phyloP scores from a whole-genome alignment of 1,140 invertebrate species.

The Zaprionus africanus region DNA sequence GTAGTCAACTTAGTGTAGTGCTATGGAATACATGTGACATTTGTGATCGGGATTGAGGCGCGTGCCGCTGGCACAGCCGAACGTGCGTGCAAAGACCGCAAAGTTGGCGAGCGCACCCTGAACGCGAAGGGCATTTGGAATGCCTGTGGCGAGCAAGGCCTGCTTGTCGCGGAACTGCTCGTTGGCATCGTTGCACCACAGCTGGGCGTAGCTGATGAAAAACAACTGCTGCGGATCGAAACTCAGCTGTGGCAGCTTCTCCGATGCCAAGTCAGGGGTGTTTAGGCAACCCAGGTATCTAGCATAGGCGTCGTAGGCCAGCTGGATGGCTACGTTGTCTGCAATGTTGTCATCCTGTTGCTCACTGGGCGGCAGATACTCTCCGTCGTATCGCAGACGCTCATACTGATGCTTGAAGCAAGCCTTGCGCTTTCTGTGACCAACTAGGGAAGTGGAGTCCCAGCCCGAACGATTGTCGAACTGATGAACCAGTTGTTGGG shows the following conservation, averaged over 20 bases:
- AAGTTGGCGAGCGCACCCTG: conserved; percentile 68
- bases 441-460: conserved; percentile 54
- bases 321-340: conserved; percentile 87
- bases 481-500: conserved; percentile 88
- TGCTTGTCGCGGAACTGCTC: conserved; percentile 66
- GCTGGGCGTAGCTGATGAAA: conserved; percentile 89
- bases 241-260: conserved; percentile 85
- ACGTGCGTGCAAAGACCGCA: conserved; percentile 47
- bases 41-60: conserved; percentile 87
- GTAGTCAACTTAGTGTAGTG: neutral
- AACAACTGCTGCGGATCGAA: conserved; percentile 88
- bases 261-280: conserved; percentile 32
- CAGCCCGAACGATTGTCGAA: conserved; percentile 85
- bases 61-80: conserved; percentile 73
- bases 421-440: conserved; percentile 54
- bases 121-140: conserved; percentile 62
- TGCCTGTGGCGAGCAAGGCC: conserved; percentile 65
- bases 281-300: conserved; percentile 59
- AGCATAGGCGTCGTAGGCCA: conserved; percentile 86
- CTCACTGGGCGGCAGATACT: conserved; percentile 87
- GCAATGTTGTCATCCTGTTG: conserved; percentile 91
- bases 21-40: conserved; percentile 61
- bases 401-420: conserved; percentile 76
- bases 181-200: conserved; percentile 69
- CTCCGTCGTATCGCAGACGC: conserved; percentile 51